These are phyloP conservation scores for Cheilosia impressa DNA, from an alignment of 2,888 invertebrate genomes.

Conservation along the genomic window DNA sequence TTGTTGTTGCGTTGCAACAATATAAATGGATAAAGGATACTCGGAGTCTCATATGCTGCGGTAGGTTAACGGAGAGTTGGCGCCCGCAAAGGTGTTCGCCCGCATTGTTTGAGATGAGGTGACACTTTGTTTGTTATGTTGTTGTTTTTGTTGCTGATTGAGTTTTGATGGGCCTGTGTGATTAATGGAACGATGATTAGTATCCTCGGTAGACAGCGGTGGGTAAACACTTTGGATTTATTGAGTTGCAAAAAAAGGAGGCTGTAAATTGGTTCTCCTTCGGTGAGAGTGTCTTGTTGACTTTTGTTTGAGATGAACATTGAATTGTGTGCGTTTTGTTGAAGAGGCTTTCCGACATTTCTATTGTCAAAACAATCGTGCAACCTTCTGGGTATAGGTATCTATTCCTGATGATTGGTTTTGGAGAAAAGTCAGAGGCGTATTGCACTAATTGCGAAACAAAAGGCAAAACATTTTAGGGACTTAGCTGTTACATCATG, in stretches of 20 bases:
- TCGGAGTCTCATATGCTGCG: constrained; percentile 33
- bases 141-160: constrained; percentile 48
- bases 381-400: not conserved
- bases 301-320: constrained; percentile 14
- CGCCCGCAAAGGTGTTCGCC: constrained; percentile 71
- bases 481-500: no score
- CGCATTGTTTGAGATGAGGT: constrained; percentile 62
- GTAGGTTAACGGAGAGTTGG: constrained; percentile 67
- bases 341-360: not conserved
- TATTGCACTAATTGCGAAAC: not conserved
- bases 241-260: constrained; percentile 48
- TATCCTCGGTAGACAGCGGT: constrained; percentile 20
- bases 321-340: constrained; percentile 6
- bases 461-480: no score
- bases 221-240: constrained; percentile 49
- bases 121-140: constrained; percentile 41
- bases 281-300: constrained; percentile 33
- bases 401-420: no score
- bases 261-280: constrained; percentile 46
- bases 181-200: constrained; percentile 68
- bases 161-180: constrained; percentile 64
- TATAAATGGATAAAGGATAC: constrained; percentile 50
- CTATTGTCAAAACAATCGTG: not conserved
- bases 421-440: not conserved
- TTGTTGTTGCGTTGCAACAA: constrained; percentile 44